Percentiles rank a stretch among this genome's conserved stretches.
phyloP scores from a whole-genome alignment of 1,140 invertebrate genomes.

The Drosophila setifemur region DNA sequence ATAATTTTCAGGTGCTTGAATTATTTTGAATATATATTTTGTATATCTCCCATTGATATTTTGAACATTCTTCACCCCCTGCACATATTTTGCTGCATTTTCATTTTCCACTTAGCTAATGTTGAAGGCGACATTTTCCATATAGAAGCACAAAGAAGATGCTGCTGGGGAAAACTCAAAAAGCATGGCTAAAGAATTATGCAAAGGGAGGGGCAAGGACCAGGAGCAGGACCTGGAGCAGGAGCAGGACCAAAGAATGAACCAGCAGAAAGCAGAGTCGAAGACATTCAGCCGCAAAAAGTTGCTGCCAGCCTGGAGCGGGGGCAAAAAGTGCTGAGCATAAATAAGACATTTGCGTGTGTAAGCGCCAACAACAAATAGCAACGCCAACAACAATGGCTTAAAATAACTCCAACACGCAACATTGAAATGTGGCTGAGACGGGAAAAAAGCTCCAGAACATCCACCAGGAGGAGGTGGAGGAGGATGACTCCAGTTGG shows the following conservation, averaged over 20 bases:
- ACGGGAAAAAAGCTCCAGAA: neutral
- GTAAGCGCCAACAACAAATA: constrained; percentile 48
- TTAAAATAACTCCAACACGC: constrained; percentile 63
- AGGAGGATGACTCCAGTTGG: constrained; percentile 17
- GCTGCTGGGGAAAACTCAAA: constrained; percentile 9
- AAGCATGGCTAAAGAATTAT: neutral
- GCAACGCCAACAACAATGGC: constrained; percentile 44
- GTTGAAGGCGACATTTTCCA: constrained; percentile 46
- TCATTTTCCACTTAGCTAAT: constrained; percentile 4
- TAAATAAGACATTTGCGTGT: constrained; percentile 80
- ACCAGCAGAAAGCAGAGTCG: constrained; percentile 52
- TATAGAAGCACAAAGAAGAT: constrained; percentile 39
- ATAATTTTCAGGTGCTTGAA: too few relatives aligned
- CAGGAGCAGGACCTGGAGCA: neutral
- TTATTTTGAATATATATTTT: neutral
- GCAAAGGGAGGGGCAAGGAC: neutral
- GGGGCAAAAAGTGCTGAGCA: constrained; percentile 71
- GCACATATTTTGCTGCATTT: constrained; percentile 2
- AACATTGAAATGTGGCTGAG: constrained; percentile 46
- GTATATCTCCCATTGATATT: neutral
- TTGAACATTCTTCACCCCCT: neutral
- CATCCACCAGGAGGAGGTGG: neutral
- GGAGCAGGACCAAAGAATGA: neutral
- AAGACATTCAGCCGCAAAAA: constrained; percentile 48
- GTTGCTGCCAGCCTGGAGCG: constrained; percentile 35